These are phyloP conservation scores for Sardina pilchardus DNA, from an alignment of 2,113 vertebrate genomes.

Conservation along the genomic window DNA sequence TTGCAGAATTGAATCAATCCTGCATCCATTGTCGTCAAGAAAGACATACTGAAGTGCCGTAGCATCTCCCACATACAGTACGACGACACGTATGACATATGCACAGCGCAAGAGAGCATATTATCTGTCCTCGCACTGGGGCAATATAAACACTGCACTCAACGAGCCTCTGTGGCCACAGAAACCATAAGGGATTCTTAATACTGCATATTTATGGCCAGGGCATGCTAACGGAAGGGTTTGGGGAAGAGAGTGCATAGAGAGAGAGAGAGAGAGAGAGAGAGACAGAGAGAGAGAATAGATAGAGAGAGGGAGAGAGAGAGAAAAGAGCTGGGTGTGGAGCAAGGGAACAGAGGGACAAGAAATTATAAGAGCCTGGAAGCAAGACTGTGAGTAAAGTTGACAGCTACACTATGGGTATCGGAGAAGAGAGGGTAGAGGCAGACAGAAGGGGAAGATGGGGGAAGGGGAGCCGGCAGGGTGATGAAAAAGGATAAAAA, in stretches of 20 bases:
- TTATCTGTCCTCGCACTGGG: constrained; percentile 1
- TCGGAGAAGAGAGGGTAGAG: constrained; percentile 40
- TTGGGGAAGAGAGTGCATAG: not conserved
- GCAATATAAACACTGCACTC: constrained; percentile 8
- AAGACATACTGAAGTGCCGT: not conserved
- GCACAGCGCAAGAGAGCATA: not conserved
- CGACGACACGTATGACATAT: not conserved
- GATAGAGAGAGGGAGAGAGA: not conserved
- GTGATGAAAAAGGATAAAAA: not conserved
- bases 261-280: not conserved
- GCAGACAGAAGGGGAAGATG: not conserved
- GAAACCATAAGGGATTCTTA: not conserved
- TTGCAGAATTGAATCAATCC: not conserved
- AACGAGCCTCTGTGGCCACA: not conserved
- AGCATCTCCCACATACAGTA: not conserved
- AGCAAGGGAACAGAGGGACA: constrained; percentile 3
- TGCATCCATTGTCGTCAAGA: not conserved
- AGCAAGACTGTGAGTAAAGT: not conserved
- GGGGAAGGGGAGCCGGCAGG: not conserved
- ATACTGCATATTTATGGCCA: constrained; percentile 8
- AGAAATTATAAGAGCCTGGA: not conserved
- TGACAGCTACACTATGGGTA: constrained; percentile 10
- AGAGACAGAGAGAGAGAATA: not conserved
- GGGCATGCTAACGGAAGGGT: not conserved
- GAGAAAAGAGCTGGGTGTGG: not conserved